A percentile compares a stretch with the other conserved stretches of the same genome.
Evolutionary conservation across 2,888 invertebrate genomes (phyloP).

Genomic region (Cantharis rustica): DNA sequence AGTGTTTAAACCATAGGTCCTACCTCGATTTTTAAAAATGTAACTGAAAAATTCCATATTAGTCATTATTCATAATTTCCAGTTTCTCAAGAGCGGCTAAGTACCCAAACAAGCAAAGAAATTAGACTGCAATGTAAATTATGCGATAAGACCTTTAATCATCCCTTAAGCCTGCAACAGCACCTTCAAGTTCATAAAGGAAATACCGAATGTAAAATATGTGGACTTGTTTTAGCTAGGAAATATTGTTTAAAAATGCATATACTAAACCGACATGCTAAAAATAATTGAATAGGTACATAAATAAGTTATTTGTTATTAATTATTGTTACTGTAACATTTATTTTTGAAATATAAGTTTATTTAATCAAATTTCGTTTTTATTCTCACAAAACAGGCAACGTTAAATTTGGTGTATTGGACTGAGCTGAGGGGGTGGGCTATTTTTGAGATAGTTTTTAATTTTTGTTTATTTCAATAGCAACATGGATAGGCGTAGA

Average conservation of each 20-base stretch:
- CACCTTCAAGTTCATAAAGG: conserved; percentile 60
- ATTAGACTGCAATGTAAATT: neutral
- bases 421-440: too few relatives aligned
- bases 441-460: too few relatives aligned
- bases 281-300: neutral
- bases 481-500: too few relatives aligned
- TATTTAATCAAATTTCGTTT: neutral
- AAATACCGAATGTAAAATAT: conserved; percentile 57
- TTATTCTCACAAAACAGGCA: neutral
- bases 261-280: conserved; percentile 34
- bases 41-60: neutral
- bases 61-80: neutral
- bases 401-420: neutral
- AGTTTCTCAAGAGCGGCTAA: neutral
- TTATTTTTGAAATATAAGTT: neutral
- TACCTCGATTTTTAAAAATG: too few relatives aligned
- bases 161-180: conserved; percentile 59
- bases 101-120: neutral
- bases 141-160: conserved; percentile 54
- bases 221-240: conserved; percentile 58
- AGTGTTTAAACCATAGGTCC: too few relatives aligned
- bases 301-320: neutral
- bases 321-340: neutral
- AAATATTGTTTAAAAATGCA: conserved; percentile 45
- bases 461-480: too few relatives aligned